Evolutionary conservation across 2,797 vertebrate genomes (phyloP).

Genomic region (Tokudaia tokunoshimensis): DNA sequence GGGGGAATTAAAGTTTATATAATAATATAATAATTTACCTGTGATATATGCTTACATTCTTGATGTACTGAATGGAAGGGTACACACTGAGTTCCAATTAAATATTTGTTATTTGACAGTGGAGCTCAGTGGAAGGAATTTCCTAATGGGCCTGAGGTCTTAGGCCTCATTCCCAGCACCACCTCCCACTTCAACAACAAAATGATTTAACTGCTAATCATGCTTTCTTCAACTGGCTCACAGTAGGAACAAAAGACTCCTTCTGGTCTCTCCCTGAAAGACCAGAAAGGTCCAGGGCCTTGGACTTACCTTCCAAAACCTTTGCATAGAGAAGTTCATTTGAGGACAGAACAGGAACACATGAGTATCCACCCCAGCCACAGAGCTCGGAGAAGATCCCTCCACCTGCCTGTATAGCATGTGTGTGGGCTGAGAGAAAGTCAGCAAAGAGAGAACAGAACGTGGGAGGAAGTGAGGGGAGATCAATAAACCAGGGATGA

Average conservation of each 20-base stretch:
- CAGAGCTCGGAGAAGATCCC: background rate
- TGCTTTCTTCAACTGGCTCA: background rate
- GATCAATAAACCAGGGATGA: constrained; percentile 81
- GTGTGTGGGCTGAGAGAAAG: background rate
- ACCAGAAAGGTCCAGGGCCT: background rate
- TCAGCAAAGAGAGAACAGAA: constrained; percentile 63
- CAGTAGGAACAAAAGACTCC: background rate
- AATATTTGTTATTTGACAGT: background rate
- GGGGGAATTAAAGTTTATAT: constrained; percentile 17
- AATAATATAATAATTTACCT: background rate
- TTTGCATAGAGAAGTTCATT: constrained; percentile 16
- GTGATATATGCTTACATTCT: constrained; percentile 12
- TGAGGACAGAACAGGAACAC: background rate
- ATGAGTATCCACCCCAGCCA: background rate
- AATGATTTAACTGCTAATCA: background rate
- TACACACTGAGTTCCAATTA: background rate
- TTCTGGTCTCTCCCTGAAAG: background rate
- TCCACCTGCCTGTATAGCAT: background rate
- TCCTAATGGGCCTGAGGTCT: background rate
- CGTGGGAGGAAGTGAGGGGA: constrained; percentile 69
- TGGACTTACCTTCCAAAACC: constrained; percentile 48
- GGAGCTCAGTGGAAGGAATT: background rate
- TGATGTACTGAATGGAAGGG: background rate
- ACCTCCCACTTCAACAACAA: background rate
- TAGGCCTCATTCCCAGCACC: background rate